Conservation (phyloP, 2,888 invertebrate genomes). For the Thera britannica region DNA sequence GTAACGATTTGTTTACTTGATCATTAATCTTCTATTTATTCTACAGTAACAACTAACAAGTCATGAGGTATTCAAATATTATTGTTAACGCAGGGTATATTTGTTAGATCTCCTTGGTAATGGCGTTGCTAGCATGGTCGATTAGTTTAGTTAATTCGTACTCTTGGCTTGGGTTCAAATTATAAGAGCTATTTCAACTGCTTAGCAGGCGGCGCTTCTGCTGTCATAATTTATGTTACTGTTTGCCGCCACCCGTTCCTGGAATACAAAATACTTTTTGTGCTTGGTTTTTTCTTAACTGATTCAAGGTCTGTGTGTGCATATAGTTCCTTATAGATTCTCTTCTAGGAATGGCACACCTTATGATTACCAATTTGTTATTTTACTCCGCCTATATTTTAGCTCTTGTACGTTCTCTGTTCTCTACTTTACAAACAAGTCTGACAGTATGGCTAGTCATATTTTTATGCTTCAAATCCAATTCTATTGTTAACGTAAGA, state of each 20-base stretch:
- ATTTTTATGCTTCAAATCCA: not conserved
- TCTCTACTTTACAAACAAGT: not conserved
- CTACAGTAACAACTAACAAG: no score
- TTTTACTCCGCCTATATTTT: not conserved
- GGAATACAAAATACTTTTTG: constrained; percentile 34
- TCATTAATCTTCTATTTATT: no score
- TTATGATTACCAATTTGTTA: constrained; percentile 9
- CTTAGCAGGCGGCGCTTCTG: constrained; percentile 45
- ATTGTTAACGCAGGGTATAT: constrained; percentile 31
- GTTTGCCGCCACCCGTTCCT: constrained; percentile 26
- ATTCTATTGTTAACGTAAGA: no score
- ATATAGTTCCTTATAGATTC: constrained; percentile 4
- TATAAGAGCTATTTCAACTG: constrained; percentile 43
- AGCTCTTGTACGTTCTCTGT: not conserved
- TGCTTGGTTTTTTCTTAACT: constrained; percentile 21
- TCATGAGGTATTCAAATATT: constrained; percentile 24
- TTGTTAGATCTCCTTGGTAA: constrained; percentile 28
- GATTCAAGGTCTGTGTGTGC: constrained; percentile 31
- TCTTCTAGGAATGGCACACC: constrained; percentile 18
- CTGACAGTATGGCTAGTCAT: not conserved
- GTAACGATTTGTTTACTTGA: no score
- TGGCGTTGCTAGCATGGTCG: constrained; percentile 30
- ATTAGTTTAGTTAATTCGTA: constrained; percentile 36
- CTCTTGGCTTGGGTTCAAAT: constrained; percentile 52
- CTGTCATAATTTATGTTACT: constrained; percentile 40